Conservation (phyloP, 2,888 invertebrate genomes). For the Eristalis arbustorum region DNA sequence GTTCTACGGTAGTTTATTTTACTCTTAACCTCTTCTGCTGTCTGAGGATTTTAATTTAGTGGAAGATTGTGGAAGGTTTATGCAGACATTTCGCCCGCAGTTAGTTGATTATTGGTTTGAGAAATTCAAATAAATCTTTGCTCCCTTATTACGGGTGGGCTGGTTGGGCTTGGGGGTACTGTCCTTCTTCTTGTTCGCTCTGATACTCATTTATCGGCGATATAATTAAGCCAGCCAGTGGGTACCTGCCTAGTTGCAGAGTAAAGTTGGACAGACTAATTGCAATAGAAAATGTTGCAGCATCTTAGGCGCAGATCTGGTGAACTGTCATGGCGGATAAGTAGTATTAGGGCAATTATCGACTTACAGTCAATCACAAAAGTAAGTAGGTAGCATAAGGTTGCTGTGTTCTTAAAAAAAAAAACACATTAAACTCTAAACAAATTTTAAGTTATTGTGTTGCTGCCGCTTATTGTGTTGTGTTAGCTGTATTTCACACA, state of each 20-base stretch:
- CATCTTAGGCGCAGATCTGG: not conserved
- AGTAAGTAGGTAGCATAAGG: too few species aligned
- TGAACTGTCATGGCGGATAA: too few species aligned
- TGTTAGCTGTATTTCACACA: too few species aligned
- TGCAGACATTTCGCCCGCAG: constrained; percentile 3
- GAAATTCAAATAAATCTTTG: constrained; percentile 45
- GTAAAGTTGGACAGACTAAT: not conserved
- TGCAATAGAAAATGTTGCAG: not conserved
- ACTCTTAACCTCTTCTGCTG: constrained; percentile 20
- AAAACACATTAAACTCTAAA: too few species aligned
- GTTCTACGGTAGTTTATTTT: constrained; percentile 39
- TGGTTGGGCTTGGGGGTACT: too few species aligned
- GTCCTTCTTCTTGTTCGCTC: not conserved
- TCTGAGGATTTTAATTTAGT: constrained; percentile 41
- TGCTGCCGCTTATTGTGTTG: too few species aligned
- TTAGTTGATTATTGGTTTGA: constrained; percentile 19
- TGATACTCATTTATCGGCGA: not conserved
- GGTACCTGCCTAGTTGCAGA: too few species aligned
- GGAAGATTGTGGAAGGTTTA: constrained; percentile 2
- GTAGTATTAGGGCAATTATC: too few species aligned
- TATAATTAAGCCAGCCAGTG: not conserved
- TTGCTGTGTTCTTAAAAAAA: too few species aligned
- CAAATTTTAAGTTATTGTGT: too few species aligned
- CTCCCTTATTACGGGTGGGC: not conserved
- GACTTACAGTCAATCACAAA: too few species aligned